Base-by-base conservation (phyloP, 2,888 invertebrate species). In the Theristus sp. region DNA sequence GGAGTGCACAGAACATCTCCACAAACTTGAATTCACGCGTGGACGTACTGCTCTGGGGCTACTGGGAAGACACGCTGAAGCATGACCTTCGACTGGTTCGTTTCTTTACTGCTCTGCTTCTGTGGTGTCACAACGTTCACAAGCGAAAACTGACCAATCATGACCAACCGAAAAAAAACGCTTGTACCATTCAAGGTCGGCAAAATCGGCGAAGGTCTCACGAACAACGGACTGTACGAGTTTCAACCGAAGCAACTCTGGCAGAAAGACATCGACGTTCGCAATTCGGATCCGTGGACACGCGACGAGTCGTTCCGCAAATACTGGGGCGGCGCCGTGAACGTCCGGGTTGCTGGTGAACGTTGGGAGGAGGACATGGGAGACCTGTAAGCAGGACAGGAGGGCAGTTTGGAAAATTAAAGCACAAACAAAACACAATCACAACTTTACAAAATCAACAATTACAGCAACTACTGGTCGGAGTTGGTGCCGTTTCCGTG, bases 401-500 rank as follows among this genome's bases (percentile, higher is more conserved):
- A 38, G 6, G 10, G 17, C 38, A 38, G 6, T 38, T 38, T 38
- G 17, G 6, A 38, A 38, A 38, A 17, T 17, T 6, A 38, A 38
- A 38, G 17, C 6, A 17, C 38, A 17, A 38, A 17, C 6, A 38
- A 38, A 38, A 13, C n/a, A n/a, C n/a, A n/a, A n/a, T n/a, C n/a
- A n/a, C n/a, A n/a, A 38, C 6, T 38, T 17, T 38, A 38, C 17
- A 17, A 38, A 6, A 38, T 91, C n/a, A 10, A 49, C 3, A 10
- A 20, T 10, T 49, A 6, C 49, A 49, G 49, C 3, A 24, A 6
- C 0, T 78, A 91, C 49, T 49, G 91, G 91, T 89, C 89, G 70
- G 82, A 84, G 62, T 89, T 91, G 0, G 85, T 93, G 65, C 91
- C 93, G 1, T 77, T 93, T 20, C 89, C 81, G 1, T 93, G 91